These are phyloP conservation scores for Dryococelus australis DNA, from an alignment of 2,888 invertebrate species.

Conservation along the genomic window DNA sequence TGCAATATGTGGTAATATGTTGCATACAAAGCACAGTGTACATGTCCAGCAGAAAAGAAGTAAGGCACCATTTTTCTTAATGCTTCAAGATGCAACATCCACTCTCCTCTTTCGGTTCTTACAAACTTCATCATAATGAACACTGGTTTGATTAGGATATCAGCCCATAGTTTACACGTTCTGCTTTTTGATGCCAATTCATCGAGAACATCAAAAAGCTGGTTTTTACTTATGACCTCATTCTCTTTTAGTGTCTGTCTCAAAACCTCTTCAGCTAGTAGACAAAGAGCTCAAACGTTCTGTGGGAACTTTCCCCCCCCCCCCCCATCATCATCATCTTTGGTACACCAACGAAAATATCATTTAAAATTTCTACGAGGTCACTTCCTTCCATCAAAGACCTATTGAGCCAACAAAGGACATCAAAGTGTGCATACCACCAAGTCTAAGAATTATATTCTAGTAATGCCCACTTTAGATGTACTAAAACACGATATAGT, in stretches of 20 bases:
- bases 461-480: constrained; percentile 19
- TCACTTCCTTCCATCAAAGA: constrained; percentile 9
- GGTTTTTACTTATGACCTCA: background rate
- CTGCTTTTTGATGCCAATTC: constrained; percentile 13
- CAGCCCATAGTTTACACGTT: background rate
- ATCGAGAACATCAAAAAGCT: background rate
- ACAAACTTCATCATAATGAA: constrained; percentile 27
- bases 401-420: constrained; percentile 22
- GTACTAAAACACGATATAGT: background rate
- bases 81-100: constrained; percentile 24
- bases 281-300: constrained; percentile 11
- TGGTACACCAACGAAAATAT: constrained; percentile 17
- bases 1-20: background rate
- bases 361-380: constrained; percentile 4
- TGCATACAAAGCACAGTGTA: too few species aligned
- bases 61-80: constrained; percentile 20
- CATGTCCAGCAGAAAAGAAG: background rate
- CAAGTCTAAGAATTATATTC: constrained; percentile 4
- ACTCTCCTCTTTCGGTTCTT: constrained; percentile 18
- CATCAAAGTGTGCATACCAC: constrained; percentile 25
- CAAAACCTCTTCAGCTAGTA: constrained; percentile 13
- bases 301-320: constrained; percentile 19
- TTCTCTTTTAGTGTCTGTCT: background rate
- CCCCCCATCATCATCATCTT: constrained; percentile 19
- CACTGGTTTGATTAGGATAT: constrained; percentile 24